Evolutionary conservation across 2,113 vertebrate genomes (phyloP).

Genomic region (Seriola rivoliana): DNA sequence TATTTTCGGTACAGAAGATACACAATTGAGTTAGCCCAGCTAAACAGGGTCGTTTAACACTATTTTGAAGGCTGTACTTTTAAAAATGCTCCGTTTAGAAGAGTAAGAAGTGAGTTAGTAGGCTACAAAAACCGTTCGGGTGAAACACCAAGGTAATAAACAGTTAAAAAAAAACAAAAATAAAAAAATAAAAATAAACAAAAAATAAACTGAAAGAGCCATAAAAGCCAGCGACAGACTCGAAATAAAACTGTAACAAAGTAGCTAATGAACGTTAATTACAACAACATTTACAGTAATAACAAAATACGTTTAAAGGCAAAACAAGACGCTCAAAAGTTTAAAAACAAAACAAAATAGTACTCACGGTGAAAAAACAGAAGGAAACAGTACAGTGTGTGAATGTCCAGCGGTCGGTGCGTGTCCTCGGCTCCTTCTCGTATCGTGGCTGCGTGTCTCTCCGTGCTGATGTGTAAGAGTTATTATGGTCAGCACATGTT

Average conservation of each 20-base stretch:
- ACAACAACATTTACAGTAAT: background rate
- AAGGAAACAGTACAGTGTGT: background rate
- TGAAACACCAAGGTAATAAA: background rate
- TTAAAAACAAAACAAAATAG: background rate
- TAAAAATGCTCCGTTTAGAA: background rate
- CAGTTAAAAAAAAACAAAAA: background rate
- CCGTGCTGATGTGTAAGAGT: conserved; percentile 40
- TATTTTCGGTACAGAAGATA: background rate
- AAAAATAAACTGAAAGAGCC: background rate
- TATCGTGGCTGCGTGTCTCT: background rate
- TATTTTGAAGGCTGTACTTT: background rate
- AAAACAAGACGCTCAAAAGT: background rate
- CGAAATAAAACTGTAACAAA: background rate
- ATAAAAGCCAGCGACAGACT: background rate
- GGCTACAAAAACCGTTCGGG: background rate
- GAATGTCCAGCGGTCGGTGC: background rate
- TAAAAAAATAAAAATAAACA: background rate
- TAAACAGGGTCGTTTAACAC: background rate
- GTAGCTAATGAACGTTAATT: background rate
- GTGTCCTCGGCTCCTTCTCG: conserved; percentile 9
- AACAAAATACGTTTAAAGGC: background rate
- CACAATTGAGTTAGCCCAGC: fast-evolving
- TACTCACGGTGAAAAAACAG: conserved; percentile 41
- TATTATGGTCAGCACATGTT: conserved; percentile 74
- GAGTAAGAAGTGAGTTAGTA: background rate